Evolutionary conservation across 2,797 vertebrate species (phyloP), one percentile per base, ranked within the genome.

Genomic region (Hemibagrus guttatus): DNA sequence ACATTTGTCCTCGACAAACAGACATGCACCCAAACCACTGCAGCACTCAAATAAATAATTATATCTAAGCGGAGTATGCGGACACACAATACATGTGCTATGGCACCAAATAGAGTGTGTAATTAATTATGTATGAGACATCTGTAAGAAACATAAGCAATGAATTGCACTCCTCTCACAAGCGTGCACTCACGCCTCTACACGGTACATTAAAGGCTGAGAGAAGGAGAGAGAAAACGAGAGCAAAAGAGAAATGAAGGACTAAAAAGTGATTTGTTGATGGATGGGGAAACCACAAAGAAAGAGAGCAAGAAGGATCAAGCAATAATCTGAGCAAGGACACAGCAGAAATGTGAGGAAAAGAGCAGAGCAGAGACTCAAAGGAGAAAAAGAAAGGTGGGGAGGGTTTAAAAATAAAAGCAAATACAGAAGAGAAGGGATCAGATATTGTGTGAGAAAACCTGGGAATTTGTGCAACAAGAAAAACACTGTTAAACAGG

Each of bases 111-210:
- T 93, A 93, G 94, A 95, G 94, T 95, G 93, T 89, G 91, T 93
- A 93, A 93, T 96, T 94, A 96, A 96, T 96, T 95, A 96, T 96
- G 94, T 93, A 96, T 93, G 94, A 95, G 95, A 95, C 94, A 94
- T 95, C 93, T 89, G 90, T 92, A 95, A 86, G 84, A 89, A 90
- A 90, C 91, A 87, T 87, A 58, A 93, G 94, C 94, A 95, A 54
- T 68, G 81, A 68, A 95, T 94, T 94, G 93, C 94, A 93, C 92
- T 95, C 93, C 93, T 94, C 94, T 95, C 93, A 94, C 94, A 94
- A 94, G 90, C 91, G 90, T 93, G 92, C 94, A 90, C 93, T 93
- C 91, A 91, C 89, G 90, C 90, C 92, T 91, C 92, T 95, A 94
- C 93, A 94, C 90, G 91, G 90, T 90, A 89, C 93, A 94, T 94